These are phyloP conservation scores for Dicentrarchus labrax DNA, from an alignment of 2,113 vertebrate species.

Conservation along the genomic window DNA sequence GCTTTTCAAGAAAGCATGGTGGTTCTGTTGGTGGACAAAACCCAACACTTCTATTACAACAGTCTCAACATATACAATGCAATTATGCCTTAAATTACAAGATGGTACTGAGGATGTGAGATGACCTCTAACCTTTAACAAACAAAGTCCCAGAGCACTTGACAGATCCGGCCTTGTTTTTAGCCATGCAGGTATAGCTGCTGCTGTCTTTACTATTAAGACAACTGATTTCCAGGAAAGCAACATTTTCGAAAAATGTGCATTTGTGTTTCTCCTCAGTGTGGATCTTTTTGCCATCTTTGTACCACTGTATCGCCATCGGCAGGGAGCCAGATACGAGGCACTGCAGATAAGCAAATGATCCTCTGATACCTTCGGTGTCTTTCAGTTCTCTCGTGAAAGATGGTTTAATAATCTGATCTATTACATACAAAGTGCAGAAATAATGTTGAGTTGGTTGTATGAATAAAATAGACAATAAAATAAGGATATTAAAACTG, in stretches of 20 bases:
- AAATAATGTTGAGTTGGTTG: neutral
- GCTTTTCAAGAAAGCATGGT: conserved; percentile 92
- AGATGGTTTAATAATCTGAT: conserved; percentile 93
- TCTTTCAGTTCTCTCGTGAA: conserved; percentile 93
- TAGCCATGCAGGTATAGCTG: conserved; percentile 90
- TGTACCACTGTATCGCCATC: conserved; percentile 92
- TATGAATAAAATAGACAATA: neutral
- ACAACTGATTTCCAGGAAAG: conserved; percentile 91
- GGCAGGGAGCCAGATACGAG: conserved; percentile 93
- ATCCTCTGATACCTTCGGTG: conserved; percentile 92
- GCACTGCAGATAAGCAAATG: conserved; percentile 91
- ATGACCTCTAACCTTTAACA: conserved; percentile 90
- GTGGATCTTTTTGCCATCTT: conserved; percentile 89
- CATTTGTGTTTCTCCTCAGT: conserved; percentile 91
- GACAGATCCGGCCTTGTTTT: conserved; percentile 89
- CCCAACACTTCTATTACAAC: neutral
- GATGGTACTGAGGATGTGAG: neutral
- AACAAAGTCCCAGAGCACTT: conserved; percentile 89
- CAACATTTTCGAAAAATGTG: conserved; percentile 92
- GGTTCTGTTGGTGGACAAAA: conserved; percentile 85
- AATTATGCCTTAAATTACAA: neutral
- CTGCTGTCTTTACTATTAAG: conserved; percentile 89
- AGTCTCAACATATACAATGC: neutral
- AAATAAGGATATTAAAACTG: no score
- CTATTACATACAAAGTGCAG: conserved; percentile 79